Conservation (phyloP, 2,113 vertebrate species). For the Hemibagrus wyckioides region DNA sequence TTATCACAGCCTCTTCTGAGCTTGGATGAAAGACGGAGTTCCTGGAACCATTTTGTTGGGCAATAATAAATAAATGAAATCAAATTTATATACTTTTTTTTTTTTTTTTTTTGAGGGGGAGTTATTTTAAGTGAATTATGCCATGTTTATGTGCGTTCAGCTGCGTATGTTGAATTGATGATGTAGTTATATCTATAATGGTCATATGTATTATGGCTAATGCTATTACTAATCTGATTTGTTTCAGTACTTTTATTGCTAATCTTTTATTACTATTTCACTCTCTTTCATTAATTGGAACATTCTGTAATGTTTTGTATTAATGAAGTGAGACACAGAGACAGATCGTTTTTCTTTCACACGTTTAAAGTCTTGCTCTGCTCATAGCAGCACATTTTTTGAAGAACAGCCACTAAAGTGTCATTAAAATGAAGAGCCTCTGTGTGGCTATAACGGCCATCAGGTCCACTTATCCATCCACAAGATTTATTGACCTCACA, state of each 20-base stretch:
- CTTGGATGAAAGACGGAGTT: conserved; percentile 1
- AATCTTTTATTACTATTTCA: not conserved
- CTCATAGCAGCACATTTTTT: not conserved
- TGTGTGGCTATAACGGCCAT: conserved; percentile 39
- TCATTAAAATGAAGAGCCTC: conserved; percentile 31
- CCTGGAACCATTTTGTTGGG: not conserved
- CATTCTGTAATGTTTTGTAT: not conserved
- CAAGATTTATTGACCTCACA: conserved; percentile 67
- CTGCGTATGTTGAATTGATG: not conserved
- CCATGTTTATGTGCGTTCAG: not conserved
- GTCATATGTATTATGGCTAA: not conserved
- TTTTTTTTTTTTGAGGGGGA: not conserved
- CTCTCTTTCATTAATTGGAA: not conserved
- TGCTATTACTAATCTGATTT: not conserved
- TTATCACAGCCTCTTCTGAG: conserved; percentile 1
- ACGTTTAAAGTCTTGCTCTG: not conserved
- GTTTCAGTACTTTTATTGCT: not conserved
- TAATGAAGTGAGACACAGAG: not conserved
- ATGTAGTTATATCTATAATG: not conserved
- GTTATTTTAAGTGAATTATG: not conserved
- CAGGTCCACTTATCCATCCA: conserved; percentile 37
- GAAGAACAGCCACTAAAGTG: conserved; percentile 13
- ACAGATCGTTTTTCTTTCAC: not conserved
- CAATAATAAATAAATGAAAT: conserved; percentile 2
- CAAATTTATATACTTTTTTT: not conserved